Evolutionary conservation across 2,113 vertebrate genomes (phyloP).

Genomic region (Brienomyrus brachyistius): DNA sequence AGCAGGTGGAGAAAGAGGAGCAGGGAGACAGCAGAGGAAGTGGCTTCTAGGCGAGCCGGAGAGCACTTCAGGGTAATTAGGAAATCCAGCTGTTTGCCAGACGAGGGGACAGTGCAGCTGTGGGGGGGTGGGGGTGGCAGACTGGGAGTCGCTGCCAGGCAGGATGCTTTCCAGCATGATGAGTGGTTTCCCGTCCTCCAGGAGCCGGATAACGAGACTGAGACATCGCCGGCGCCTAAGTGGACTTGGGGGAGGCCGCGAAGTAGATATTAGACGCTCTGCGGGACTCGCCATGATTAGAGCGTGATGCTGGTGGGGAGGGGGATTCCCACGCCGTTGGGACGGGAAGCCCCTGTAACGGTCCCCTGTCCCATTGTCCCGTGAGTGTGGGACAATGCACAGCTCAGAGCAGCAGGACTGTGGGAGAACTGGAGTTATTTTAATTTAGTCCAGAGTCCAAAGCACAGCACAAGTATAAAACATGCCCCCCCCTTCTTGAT

Average conservation of each 20-base stretch:
- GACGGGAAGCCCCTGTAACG: background rate
- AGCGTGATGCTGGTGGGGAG: background rate
- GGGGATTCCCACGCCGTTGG: background rate
- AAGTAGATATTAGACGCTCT: background rate
- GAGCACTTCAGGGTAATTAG: background rate
- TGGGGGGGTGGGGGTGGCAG: background rate
- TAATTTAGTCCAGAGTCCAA: background rate
- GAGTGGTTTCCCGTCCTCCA: background rate
- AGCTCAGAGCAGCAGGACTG: background rate
- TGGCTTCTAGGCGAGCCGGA: background rate
- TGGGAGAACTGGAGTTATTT: background rate
- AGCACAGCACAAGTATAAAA: background rate
- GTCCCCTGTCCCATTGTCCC: background rate
- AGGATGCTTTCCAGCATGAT: background rate
- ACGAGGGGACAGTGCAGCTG: background rate
- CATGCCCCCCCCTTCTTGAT: background rate
- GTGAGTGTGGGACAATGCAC: background rate
- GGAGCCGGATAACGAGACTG: background rate
- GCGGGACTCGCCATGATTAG: background rate
- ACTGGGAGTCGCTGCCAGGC: background rate
- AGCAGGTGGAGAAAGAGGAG: background rate
- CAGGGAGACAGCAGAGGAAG: background rate
- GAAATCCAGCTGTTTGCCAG: slow-evolving; percentile 9
- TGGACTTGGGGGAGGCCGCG: background rate
- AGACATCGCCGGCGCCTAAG: background rate